These are phyloP conservation scores for Esox masquinongy DNA, from an alignment of 2,797 vertebrate species.

Conservation along the genomic window DNA sequence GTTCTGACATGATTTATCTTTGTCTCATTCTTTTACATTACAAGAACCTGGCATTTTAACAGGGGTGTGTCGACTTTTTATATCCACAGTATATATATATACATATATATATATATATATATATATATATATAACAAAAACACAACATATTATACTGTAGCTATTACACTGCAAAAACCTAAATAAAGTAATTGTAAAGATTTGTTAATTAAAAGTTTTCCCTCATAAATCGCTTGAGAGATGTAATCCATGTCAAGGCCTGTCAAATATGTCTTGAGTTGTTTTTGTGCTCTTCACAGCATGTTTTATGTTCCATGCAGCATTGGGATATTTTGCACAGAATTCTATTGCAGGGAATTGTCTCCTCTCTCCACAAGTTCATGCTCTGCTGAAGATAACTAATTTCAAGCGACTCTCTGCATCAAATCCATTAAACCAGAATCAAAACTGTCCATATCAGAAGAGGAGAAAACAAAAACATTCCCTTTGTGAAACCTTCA, in stretches of 20 bases:
- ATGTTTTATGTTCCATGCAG: neutral
- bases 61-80: no score
- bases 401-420: conserved; percentile 2
- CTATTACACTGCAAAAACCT: neutral
- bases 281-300: neutral
- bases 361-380: neutral
- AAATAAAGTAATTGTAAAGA: neutral
- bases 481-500: neutral
- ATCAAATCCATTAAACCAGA: conserved; percentile 1
- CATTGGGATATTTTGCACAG: neutral
- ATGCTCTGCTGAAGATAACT: conserved; percentile 7
- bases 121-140: no score
- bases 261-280: neutral
- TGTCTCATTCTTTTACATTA: no score
- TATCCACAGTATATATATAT: no score
- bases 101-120: no score
- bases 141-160: neutral
- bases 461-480: neutral
- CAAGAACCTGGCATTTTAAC: no score
- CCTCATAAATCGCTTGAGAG: neutral
- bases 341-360: neutral
- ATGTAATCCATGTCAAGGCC: neutral
- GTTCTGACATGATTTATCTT: no score
- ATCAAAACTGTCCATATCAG: neutral
- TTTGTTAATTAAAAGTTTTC: neutral